These are phyloP conservation scores for Panzeria rudis DNA, from an alignment of 2,888 invertebrate species.

Conservation along the genomic window DNA sequence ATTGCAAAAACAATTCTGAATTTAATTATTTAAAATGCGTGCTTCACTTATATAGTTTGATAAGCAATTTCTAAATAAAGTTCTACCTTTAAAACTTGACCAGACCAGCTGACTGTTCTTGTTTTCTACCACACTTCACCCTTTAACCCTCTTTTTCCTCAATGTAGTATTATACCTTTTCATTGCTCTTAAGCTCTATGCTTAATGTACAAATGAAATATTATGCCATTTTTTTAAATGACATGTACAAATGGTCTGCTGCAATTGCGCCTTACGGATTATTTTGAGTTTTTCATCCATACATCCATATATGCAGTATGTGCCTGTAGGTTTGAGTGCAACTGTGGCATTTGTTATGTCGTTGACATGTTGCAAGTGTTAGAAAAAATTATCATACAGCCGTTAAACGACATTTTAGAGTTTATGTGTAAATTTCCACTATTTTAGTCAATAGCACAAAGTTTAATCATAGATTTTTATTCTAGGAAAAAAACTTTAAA, in stretches of 20 bases:
- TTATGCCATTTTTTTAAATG: constrained; percentile 59
- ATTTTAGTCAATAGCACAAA: constrained; percentile 23
- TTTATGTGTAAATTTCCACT: constrained; percentile 9
- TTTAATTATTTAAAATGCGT: too few relatives aligned
- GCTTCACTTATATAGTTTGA: constrained; percentile 1
- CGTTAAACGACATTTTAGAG: constrained; percentile 24
- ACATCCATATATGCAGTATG: neutral
- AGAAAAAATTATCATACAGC: constrained; percentile 35
- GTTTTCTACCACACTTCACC: constrained; percentile 4
- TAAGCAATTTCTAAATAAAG: constrained; percentile 31
- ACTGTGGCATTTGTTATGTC: constrained; percentile 65
- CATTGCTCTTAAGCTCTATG: neutral
- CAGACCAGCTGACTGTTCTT: constrained; percentile 9
- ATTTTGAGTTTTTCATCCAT: constrained; percentile 6
- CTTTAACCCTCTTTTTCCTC: neutral
- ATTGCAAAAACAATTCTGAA: too few relatives aligned
- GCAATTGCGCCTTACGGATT: constrained; percentile 61
- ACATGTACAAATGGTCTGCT: constrained; percentile 66
- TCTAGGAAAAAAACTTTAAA: neutral
- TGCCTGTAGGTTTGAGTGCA: constrained; percentile 15
- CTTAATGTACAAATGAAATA: constrained; percentile 54
- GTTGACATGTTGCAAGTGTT: constrained; percentile 70
- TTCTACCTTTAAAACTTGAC: constrained; percentile 38
- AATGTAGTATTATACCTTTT: neutral
- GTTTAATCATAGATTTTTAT: constrained; percentile 37